Conservation (phyloP, 1,140 invertebrate species). For the Camponotus floridanus region DNA sequence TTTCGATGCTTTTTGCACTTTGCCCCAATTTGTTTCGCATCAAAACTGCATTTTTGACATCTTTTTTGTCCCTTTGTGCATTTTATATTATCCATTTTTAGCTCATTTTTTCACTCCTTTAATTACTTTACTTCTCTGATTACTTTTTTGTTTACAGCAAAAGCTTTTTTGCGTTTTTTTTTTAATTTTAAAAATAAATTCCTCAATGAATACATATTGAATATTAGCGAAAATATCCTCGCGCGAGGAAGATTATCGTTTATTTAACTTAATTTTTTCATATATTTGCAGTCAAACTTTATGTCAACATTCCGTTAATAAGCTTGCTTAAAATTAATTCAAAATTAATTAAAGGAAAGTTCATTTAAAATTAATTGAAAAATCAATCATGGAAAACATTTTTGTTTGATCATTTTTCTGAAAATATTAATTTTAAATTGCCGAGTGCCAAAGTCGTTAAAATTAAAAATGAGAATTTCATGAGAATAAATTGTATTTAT, state of each 20-base stretch:
- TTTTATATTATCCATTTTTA: neutral
- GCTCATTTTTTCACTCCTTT: neutral
- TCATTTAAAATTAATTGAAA: slow-evolving; percentile 23
- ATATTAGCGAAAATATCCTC: neutral
- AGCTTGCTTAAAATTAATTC: slow-evolving; percentile 5
- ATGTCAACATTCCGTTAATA: neutral
- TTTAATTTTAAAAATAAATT: slow-evolving; percentile 9
- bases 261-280: neutral
- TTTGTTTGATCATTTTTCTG: neutral
- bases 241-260: neutral
- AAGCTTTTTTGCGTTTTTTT: neutral
- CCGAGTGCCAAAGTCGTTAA: neutral
- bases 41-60: neutral
- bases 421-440: neutral
- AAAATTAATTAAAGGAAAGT: slow-evolving; percentile 5
- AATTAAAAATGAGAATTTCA: neutral
- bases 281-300: neutral
- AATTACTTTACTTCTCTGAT: too few species aligned
- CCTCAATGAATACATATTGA: neutral
- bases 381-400: neutral
- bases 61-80: neutral
- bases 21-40: slow-evolving; percentile 35
- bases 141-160: too few species aligned
- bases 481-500: neutral
- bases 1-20: slow-evolving; percentile 6